These are phyloP conservation scores for Myanophis thanlyinensis DNA, from an alignment of 2,113 vertebrate species.

Conservation along the genomic window DNA sequence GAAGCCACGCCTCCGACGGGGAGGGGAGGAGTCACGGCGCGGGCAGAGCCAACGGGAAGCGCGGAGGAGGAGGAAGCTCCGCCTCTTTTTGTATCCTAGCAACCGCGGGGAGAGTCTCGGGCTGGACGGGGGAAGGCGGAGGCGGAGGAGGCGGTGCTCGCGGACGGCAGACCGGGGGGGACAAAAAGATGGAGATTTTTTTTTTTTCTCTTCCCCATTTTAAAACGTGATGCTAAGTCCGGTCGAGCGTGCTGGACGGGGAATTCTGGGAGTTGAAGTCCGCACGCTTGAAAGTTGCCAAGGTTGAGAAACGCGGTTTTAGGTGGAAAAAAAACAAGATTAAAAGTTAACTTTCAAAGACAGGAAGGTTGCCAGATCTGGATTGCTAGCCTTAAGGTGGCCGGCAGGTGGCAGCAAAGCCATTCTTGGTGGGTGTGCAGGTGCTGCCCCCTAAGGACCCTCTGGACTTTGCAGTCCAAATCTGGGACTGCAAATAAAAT, in stretches of 20 bases:
- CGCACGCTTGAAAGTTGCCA: background rate
- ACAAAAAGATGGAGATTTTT: background rate
- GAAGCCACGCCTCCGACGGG: background rate
- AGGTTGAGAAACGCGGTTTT: background rate
- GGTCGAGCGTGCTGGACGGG: background rate
- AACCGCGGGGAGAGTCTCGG: background rate
- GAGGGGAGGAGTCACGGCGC: background rate
- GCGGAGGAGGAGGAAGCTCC: background rate
- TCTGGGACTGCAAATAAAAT: background rate
- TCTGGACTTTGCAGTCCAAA: background rate
- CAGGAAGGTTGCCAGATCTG: background rate
- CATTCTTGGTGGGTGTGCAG: background rate
- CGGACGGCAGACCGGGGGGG: slow-evolving; percentile 27
- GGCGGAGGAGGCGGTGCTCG: too few species aligned
- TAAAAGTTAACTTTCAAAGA: background rate
- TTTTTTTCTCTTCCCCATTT: too few species aligned
- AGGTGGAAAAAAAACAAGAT: background rate
- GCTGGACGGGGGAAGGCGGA: background rate
- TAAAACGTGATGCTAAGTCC: too few species aligned
- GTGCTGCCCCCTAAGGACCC: background rate
- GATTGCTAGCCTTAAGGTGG: background rate
- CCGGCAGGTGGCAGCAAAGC: background rate
- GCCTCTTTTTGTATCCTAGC: slow-evolving; percentile 1
- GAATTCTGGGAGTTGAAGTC: slow-evolving; percentile 1
- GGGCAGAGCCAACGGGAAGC: background rate